phyloP scores from a whole-genome alignment of 2,888 invertebrate species.

The Drosophila percnosoma region DNA sequence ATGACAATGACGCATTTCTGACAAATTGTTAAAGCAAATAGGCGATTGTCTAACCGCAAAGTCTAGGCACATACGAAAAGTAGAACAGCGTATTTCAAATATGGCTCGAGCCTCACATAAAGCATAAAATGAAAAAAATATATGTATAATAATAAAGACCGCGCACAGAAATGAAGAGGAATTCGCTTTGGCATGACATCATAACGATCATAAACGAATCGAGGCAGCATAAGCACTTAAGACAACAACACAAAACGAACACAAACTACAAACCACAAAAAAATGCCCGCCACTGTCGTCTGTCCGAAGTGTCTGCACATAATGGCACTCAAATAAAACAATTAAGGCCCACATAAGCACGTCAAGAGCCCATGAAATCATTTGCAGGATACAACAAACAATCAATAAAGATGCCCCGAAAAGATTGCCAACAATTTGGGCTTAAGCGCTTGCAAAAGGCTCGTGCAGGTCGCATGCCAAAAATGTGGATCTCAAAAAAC shows the following conservation, averaged over 20 bases:
- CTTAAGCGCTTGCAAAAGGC: constrained; percentile 59
- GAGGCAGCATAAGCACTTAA: constrained; percentile 67
- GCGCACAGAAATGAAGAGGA: constrained; percentile 61
- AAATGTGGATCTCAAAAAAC: constrained; percentile 55
- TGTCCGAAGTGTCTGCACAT: constrained; percentile 72
- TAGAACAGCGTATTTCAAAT: constrained; percentile 69
- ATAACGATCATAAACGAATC: constrained; percentile 64
- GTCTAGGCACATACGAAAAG: constrained; percentile 60
- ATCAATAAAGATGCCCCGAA: constrained; percentile 64
- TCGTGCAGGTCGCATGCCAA: constrained; percentile 82
- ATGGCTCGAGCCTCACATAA: constrained; percentile 49
- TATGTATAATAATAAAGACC: constrained; percentile 27
- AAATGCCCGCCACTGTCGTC: constrained; percentile 30
- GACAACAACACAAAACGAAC: constrained; percentile 26
- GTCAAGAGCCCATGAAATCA: constrained; percentile 73
- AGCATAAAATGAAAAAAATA: constrained; percentile 28
- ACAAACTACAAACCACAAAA: constrained; percentile 9
- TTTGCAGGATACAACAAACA: constrained; percentile 66
- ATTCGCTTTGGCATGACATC: constrained; percentile 74
- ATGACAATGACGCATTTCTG: constrained; percentile 69
- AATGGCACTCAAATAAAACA: constrained; percentile 80
- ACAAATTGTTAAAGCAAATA: constrained; percentile 73
- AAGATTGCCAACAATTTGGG: constrained; percentile 74
- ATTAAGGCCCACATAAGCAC: constrained; percentile 77
- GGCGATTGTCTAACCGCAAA: constrained; percentile 64